Base-by-base conservation (phyloP, 2,888 invertebrate genomes). In the Yponomeuta cagnagella region DNA sequence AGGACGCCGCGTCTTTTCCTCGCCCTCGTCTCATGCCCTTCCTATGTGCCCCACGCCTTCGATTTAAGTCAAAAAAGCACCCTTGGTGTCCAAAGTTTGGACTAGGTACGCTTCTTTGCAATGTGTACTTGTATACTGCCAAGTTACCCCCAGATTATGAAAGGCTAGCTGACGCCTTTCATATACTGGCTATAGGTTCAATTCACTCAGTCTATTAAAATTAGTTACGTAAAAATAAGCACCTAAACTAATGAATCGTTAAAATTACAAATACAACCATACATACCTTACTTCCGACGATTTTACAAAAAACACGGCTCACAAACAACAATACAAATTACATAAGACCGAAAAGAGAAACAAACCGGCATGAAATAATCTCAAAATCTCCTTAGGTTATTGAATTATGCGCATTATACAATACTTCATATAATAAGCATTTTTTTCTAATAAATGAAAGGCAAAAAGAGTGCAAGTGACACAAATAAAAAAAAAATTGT, bases 311-410 rank as follows among this genome's bases (percentile, higher is more conserved):
- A 52, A 52, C 52, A 52, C 10, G 12, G 52, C 52, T 52, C 52
- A 52, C 52, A 72, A 23, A 65, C 69, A 74, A 71, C 73, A 79
- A 37, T 37, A 37, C 37, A 37, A 37, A 37, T 37, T 37, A 37
- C 37, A 4, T 37, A 52, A 58, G 3, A 15, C 52, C 52, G 12
- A 58, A 12, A 58, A 4, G 15, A 15, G 8, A 58, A 58, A 58
- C 52, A 5, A 58, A 58, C 6, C 52, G 12, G 15, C 52, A 15
- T 58, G 15, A 58, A 58, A 58, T 58, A 58, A 58, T 58, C 52
- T 12, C 2, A 58, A 58, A 1, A 58, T 58, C 52, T 58, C 52
- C 15, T 58, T 58, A 58, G 15, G 52, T 15, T 58, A 58, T 58
- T 52, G 52, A 52, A 52, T 52, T 52, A 10, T 2, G 2, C 52